Base-by-base conservation (phyloP, 2,113 vertebrate genomes). In the Phoenicopterus ruber region DNA sequence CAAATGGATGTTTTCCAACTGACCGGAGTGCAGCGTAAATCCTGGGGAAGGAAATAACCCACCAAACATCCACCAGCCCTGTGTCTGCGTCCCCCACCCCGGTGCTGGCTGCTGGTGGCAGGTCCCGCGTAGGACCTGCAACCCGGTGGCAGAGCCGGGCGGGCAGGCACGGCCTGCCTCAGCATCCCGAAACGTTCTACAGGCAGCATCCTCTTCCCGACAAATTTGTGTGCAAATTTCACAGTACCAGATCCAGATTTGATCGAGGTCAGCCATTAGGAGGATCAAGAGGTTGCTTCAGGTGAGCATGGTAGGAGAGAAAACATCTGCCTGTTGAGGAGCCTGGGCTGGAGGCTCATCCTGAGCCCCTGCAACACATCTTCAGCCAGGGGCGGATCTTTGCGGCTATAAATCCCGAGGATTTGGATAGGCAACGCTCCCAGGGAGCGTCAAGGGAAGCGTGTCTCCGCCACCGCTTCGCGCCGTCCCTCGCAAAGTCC, bases 401-500 rank as follows among this genome's bases (percentile, higher is more conserved):
- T 32, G 19, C 50, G 57, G 63, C 44, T 63, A 2, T 15, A 17
- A 65, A 29, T 70, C 32, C 5, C 2, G 85, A 29, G 20, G 12
- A 36, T 80, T 82, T 76, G 61, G 32, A 17, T 9, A 12, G n/a
- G 47, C 11, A 50, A 1, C 0, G 0, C 52, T 47, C 4, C 3
- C 0, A 3, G 86, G 71, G 71, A 52, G 1, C 31, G 2, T 28
- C 74, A 38, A 47, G 44, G 70, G 54, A 70, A n/a, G 46, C 0
- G 1, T 2, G 2, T 38, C 38, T 72, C 55, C 14, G 2, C 2
- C 1, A 3, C 9, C 0, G 0, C 50, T 80, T 54, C 1, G 0
- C 1, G 2, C 36, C 3, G 0, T 17, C 54, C 38, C 58, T 86
- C 0, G 0, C 38, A 20, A 66, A 44, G 18, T 46, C 15, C 42